Evolutionary conservation across 2,113 vertebrate genomes (phyloP).

Genomic region (Leptosomus discolor): DNA sequence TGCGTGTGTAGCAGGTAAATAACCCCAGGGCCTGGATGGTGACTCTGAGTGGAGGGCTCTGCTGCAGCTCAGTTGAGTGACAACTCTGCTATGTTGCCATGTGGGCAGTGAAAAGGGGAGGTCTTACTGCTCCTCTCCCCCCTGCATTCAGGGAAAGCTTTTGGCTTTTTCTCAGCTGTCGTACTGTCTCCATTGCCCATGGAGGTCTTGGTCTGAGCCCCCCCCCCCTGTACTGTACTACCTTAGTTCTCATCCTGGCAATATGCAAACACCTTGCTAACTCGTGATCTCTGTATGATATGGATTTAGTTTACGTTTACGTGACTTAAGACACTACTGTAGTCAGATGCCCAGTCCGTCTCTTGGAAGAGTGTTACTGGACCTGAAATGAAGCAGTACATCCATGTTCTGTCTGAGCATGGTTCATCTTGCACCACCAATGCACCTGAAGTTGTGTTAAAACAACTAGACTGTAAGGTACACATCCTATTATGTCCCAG

Average conservation of each 20-base stretch:
- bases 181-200: neutral
- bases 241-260: neutral
- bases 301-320: neutral
- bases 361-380: neutral
- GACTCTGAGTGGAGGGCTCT: neutral
- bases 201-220: neutral
- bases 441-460: neutral
- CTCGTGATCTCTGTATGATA: fast-evolving
- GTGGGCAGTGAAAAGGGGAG: neutral
- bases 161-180: neutral
- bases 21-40: neutral
- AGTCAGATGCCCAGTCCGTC: neutral
- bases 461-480: neutral
- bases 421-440: neutral
- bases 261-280: neutral
- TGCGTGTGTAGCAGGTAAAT: neutral
- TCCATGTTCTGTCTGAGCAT: neutral
- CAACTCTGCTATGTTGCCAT: neutral
- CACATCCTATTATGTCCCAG: neutral
- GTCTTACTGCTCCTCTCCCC: neutral
- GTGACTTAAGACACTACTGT: neutral
- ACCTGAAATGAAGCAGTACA: neutral
- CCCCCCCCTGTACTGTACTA: neutral
- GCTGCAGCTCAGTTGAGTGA: neutral
- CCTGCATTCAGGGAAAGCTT: neutral